Percentiles rank a stretch among this genome's conserved stretches.
Evolutionary conservation across 30 jellyfish, hydroid and myxozoan species (phyloP).

Genomic region (Aurelia sp.): DNA sequence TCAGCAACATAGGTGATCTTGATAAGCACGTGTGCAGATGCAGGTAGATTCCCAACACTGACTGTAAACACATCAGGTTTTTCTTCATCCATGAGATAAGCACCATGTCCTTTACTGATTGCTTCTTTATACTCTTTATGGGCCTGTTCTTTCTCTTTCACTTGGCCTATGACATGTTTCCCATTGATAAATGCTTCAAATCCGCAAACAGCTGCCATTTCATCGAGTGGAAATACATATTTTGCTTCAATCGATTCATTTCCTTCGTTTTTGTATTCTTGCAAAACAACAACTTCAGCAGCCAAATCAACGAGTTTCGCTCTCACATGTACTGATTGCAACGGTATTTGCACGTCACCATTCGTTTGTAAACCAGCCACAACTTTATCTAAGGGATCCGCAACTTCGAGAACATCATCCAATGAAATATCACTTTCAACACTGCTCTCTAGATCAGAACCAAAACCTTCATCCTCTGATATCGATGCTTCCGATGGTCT

Average conservation of each 20-base stretch:
- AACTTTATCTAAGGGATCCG: conserved; percentile 79
- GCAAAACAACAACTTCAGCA: too few species aligned
- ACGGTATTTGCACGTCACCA: conserved; percentile 64
- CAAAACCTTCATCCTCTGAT: conserved; percentile 95
- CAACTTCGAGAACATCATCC: conserved; percentile 5
- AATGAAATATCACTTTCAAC: conserved; percentile 18
- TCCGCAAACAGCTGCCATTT: conserved; percentile 92
- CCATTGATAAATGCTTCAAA: neutral
- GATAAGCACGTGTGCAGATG: conserved; percentile 82
- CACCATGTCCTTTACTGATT: conserved; percentile 29
- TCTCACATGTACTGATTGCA: conserved; percentile 72
- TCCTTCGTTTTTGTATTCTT: conserved; percentile 80
- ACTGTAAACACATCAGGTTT: conserved; percentile 91
- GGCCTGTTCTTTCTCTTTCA: too few species aligned
- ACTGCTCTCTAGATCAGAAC: conserved; percentile 52
- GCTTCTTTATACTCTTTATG: too few species aligned
- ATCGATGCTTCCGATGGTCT: neutral
- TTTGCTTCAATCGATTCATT: conserved; percentile 63
- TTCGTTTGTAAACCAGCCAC: conserved; percentile 81
- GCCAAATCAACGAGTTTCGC: too few species aligned
- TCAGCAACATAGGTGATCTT: conserved; percentile 94
- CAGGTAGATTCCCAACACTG: conserved; percentile 97
- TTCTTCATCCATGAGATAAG: conserved; percentile 95
- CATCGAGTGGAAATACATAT: conserved; percentile 66
- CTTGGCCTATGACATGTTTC: too few species aligned